phyloP scores from a whole-genome alignment of 2,888 invertebrate genomes.

The Scaeva pyrastri region DNA sequence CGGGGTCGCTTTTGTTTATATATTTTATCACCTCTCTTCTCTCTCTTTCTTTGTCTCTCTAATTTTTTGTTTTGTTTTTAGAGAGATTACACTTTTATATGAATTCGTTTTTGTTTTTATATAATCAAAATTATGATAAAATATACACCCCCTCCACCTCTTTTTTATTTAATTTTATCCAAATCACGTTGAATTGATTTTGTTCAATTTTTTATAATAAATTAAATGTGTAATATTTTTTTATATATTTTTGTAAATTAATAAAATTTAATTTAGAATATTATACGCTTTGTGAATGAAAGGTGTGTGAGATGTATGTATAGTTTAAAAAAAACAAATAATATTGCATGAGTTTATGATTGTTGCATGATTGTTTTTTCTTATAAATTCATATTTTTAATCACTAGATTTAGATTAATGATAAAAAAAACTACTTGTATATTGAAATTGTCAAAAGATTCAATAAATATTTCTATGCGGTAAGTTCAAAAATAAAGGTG shows the following conservation, averaged over 20 bases:
- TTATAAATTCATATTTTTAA: neutral
- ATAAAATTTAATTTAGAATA: constrained; percentile 17
- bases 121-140: neutral
- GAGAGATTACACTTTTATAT: constrained; percentile 33
- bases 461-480: neutral
- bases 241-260: constrained; percentile 16
- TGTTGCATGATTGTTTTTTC: constrained; percentile 17
- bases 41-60: neutral
- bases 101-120: constrained; percentile 14
- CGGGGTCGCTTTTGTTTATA: constrained; percentile 71
- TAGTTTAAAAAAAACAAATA: neutral
- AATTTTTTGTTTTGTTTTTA: constrained; percentile 17
- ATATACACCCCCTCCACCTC: constrained; percentile 27
- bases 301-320: constrained; percentile 31
- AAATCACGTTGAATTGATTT: constrained; percentile 15
- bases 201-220: neutral
- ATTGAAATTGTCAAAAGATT: constrained; percentile 18
- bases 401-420: neutral
- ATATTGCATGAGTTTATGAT: constrained; percentile 3
- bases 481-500: constrained; percentile 1
- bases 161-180: constrained; percentile 26
- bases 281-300: constrained; percentile 54
- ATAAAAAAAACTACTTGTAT: too few species aligned
- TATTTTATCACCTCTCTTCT: constrained; percentile 11
- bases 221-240: neutral